Base-by-base conservation (phyloP, 2,113 vertebrate species). In the Mandrillus leucophaeus region DNA sequence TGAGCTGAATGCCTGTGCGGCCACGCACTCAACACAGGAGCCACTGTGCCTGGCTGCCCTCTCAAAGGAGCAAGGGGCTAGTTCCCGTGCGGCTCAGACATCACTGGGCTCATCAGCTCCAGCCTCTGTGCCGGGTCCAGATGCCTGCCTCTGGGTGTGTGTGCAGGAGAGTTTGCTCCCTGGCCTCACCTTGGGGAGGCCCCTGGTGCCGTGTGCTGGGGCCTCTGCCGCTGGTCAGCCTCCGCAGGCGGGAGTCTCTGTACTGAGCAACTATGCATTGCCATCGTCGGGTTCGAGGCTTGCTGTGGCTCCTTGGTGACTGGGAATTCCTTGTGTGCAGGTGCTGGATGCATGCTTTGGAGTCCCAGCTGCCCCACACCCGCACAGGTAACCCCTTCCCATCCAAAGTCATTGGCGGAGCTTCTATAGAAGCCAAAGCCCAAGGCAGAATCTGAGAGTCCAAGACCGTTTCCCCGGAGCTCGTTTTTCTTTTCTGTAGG, bases 391-490 rank as follows among this genome's bases (percentile, higher is more conserved):
- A 86, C 59, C 64, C 89, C 40, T 82, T 61, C 78, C 85, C 8
- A 17, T 45, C 80, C 75, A 52, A 92, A 97, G 88, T 87, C 95
- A 78, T 96, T 25, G 40, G 57, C 84, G 95, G 59, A 93, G 55
- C 48, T 59, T 93, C 79, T 84, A 79, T 96, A 93, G 93, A 92
- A 92, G 97, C 97, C 97, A 96, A 94, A 93, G 16, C 68, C 83
- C 92, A 72, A 43, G 96, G 93, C 95, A 93, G 94, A 97, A 93
- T 68, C 73, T 73, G 75, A 96, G 94, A 95, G 93, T 96, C 95
- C 95, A 86, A 95, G 97, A 96, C 81, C 93, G 80, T 98, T 98
- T 97, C 78, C 96, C 72, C 43, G 16, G 4, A 95, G 61, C 89
- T 91, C 93, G n/a, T 32, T 0, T 50, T 91, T 95, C 95, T 68